These are phyloP conservation scores for Coremacera marginata DNA, from an alignment of 2,888 invertebrate species.

Conservation along the genomic window DNA sequence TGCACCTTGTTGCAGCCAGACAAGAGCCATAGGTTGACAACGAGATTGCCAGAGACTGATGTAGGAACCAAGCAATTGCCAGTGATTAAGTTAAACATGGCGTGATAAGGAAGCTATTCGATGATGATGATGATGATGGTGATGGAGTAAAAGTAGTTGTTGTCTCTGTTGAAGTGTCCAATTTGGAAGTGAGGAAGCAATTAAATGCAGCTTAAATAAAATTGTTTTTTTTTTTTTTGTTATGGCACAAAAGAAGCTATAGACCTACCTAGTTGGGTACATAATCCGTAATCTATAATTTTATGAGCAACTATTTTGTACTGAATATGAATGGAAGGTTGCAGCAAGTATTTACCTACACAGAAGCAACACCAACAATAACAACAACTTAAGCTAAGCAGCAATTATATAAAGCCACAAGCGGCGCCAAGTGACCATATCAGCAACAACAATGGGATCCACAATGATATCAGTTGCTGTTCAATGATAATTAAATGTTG, in stretches of 20 bases:
- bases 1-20: background rate
- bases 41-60: background rate
- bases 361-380: too few species aligned
- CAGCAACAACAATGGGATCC: conserved; percentile 6
- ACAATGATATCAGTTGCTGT: background rate
- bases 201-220: too few species aligned
- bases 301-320: too few species aligned
- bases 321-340: too few species aligned
- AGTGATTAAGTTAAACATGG: conserved; percentile 1
- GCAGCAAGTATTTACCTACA: too few species aligned
- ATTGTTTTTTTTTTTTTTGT: too few species aligned
- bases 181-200: too few species aligned
- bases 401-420: conserved; percentile 4
- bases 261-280: too few species aligned
- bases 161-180: too few species aligned
- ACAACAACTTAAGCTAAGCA: background rate
- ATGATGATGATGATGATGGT: background rate
- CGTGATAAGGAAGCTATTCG: conserved; percentile 1
- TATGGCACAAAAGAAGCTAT: too few species aligned
- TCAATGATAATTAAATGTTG: background rate
- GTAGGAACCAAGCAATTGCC: conserved; percentile 21
- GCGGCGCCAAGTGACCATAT: conserved; percentile 20
- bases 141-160: too few species aligned
- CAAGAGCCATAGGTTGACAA: background rate
- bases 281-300: too few species aligned